These are phyloP conservation scores for Drosophila santomea DNA, from an alignment of 1,140 invertebrate species.

Conservation along the genomic window DNA sequence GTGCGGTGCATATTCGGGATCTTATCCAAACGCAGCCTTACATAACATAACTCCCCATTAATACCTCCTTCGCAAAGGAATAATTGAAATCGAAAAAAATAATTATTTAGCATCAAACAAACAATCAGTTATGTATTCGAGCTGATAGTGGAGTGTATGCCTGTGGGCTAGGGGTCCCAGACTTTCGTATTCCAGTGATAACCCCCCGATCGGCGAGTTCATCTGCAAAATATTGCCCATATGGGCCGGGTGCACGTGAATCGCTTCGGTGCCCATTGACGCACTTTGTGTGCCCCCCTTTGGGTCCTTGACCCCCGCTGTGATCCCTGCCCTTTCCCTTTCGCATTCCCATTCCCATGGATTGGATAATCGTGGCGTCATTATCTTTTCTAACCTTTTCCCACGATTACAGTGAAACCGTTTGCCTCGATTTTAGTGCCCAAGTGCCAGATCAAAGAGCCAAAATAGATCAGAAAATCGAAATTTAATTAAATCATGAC, in stretches of 20 bases:
- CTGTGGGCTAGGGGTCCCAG: conserved; percentile 22
- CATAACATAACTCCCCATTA: conserved; percentile 39
- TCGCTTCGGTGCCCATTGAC: conserved; percentile 21
- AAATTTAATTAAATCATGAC: conserved; percentile 80
- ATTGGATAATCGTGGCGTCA: conserved; percentile 39
- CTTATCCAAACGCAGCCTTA: conserved; percentile 25
- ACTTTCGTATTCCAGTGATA: conserved; percentile 35
- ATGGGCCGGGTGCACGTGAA: conserved; percentile 28
- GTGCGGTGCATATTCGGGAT: conserved; percentile 9
- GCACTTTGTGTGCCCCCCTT: not conserved
- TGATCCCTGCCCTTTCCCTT: not conserved
- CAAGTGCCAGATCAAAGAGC: conserved; percentile 56
- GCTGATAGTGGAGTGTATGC: conserved; percentile 38
- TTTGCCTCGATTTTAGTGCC: conserved; percentile 29
- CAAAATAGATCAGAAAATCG: conserved; percentile 69
- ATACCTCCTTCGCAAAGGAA: conserved; percentile 11
- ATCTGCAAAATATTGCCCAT: conserved; percentile 21
- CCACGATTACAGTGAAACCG: conserved; percentile 44
- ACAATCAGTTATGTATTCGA: conserved; percentile 12
- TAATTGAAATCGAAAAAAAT: conserved; percentile 1
- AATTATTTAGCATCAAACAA: conserved; percentile 11
- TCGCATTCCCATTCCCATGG: conserved; percentile 21
- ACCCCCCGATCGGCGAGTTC: conserved; percentile 20
- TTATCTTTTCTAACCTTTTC: conserved; percentile 47
- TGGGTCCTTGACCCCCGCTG: conserved; percentile 33